phyloP scores from a whole-genome alignment of 2,888 invertebrate species.

The Himalopsyche japonica region DNA sequence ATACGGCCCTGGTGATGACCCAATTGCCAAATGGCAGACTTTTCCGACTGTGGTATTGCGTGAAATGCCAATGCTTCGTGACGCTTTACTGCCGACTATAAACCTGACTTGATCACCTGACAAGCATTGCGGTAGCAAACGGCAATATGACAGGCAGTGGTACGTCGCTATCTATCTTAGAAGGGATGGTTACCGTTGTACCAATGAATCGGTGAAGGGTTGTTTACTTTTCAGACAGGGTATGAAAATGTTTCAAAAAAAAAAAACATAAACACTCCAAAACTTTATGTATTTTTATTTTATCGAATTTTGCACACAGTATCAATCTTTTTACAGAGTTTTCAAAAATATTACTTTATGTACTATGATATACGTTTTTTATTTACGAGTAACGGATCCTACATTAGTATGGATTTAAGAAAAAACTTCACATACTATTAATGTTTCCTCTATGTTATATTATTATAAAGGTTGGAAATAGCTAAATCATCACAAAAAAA shows the following conservation, averaged over 20 bases:
- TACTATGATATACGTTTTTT: too few relatives aligned
- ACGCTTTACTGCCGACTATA: not conserved
- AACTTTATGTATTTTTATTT: too few relatives aligned
- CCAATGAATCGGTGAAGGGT: not conserved
- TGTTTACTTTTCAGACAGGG: not conserved
- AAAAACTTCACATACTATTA: too few relatives aligned
- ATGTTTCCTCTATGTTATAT: too few relatives aligned
- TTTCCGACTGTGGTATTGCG: slow-evolving; percentile 9
- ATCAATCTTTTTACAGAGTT: too few relatives aligned
- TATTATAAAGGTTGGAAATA: too few relatives aligned
- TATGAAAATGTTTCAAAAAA: not conserved
- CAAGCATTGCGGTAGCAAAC: not conserved
- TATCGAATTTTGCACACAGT: too few relatives aligned
- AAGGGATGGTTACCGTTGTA: not conserved
- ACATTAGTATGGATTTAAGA: too few relatives aligned
- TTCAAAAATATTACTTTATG: too few relatives aligned
- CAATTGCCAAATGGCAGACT: slow-evolving; percentile 27
- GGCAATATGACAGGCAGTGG: not conserved
- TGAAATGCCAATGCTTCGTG: slow-evolving; percentile 12
- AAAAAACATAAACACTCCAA: not conserved
- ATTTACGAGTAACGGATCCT: too few relatives aligned
- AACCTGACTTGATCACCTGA: not conserved
- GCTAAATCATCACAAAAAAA: too few relatives aligned
- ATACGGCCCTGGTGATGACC: slow-evolving; percentile 15
- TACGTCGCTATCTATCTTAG: not conserved